phyloP scores from a whole-genome alignment of 2,888 invertebrate species.

The Venustoraphidia nigricollis region DNA sequence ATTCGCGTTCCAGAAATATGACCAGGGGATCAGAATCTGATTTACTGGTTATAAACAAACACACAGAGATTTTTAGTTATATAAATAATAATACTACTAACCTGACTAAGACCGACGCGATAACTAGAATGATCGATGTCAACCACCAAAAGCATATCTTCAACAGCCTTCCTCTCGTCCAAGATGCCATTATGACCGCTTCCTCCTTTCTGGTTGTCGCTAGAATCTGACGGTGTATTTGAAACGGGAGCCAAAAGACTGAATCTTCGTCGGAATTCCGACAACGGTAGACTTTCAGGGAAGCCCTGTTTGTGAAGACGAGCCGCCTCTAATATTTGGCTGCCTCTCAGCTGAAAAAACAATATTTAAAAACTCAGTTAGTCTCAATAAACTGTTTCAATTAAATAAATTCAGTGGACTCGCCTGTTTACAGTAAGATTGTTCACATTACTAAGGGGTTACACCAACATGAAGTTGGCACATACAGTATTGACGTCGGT shows the following conservation, averaged over 20 bases:
- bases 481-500: too few species aligned
- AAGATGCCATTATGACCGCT: slow-evolving; percentile 17
- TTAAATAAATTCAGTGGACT: too few species aligned
- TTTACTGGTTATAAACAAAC: too few species aligned
- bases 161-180: slow-evolving; percentile 52
- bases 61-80: not conserved
- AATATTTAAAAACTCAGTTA: slow-evolving; percentile 9
- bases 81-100: slow-evolving; percentile 35
- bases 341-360: slow-evolving; percentile 61
- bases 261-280: slow-evolving; percentile 79
- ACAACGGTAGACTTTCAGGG: slow-evolving; percentile 77
- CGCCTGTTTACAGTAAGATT: too few species aligned
- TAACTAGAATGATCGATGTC: slow-evolving; percentile 78
- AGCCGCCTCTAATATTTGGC: slow-evolving; percentile 77
- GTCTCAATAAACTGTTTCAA: too few species aligned
- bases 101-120: slow-evolving; percentile 85
- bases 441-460: too few species aligned
- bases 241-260: slow-evolving; percentile 36
- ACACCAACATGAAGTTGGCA: too few species aligned
- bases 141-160: slow-evolving; percentile 66
- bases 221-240: slow-evolving; percentile 22
- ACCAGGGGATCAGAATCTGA: too few species aligned
- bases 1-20: too few species aligned
- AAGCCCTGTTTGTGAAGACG: slow-evolving; percentile 86
- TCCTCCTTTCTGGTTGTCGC: not conserved